Evolutionary conservation across 2,797 vertebrate species (phyloP).

Genomic region (Pelochelys cantorii): DNA sequence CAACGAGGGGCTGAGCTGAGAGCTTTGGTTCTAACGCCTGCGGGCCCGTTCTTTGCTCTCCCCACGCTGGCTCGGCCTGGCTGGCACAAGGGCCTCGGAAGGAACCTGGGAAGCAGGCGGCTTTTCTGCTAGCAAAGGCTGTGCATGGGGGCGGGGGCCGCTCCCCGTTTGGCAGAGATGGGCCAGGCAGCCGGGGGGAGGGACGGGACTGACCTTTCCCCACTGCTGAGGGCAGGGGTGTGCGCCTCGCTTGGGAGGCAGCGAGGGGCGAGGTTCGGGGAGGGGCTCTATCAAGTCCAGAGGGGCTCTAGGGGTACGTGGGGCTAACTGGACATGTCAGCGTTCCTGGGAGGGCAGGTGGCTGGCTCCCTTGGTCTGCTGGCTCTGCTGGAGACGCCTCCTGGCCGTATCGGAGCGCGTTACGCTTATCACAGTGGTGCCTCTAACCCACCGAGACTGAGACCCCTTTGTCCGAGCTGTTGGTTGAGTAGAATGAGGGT

Average conservation of each 20-base stretch:
- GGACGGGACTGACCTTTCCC: neutral
- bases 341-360: neutral
- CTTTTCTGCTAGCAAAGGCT: neutral
- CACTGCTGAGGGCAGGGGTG: neutral
- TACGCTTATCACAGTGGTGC: neutral
- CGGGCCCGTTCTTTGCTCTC: neutral
- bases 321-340: neutral
- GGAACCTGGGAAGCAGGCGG: fast-evolving
- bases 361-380: neutral
- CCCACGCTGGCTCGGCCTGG: neutral
- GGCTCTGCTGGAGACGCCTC: neutral
- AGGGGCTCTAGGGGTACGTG: too few relatives aligned
- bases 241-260: fast-evolving
- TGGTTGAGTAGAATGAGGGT: too few relatives aligned
- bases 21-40: neutral
- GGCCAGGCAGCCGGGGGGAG: neutral
- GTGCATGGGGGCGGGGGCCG: neutral
- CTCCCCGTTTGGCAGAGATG: neutral
- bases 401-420: neutral
- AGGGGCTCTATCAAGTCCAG: too few relatives aligned
- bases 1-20: fast-evolving
- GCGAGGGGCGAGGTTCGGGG: neutral
- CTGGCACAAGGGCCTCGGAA: neutral
- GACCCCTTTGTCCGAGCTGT: too few relatives aligned
- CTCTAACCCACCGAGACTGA: too few relatives aligned